phyloP scores from a whole-genome alignment of 2,888 invertebrate genomes.

The Epinotia demarniana region DNA sequence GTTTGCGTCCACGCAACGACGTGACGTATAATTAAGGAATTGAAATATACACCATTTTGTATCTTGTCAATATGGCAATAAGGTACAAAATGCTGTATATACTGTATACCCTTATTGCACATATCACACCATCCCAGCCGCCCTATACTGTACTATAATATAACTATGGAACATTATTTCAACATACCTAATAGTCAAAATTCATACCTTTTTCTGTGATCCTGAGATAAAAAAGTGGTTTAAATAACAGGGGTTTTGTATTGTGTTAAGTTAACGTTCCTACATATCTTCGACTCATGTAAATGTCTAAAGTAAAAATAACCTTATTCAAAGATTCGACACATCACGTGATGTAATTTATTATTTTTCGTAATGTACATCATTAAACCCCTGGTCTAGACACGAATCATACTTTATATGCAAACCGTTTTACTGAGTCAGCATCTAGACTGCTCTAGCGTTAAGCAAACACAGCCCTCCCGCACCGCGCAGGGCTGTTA shows the following conservation, averaged over 20 bases:
- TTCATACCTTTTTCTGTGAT: slow-evolving; percentile 47
- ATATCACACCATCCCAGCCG: slow-evolving; percentile 24
- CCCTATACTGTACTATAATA: slow-evolving; percentile 4
- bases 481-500: too few species aligned
- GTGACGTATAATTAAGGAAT: not conserved
- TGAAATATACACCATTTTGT: not conserved
- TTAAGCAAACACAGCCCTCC: not conserved
- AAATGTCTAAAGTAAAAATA: slow-evolving; percentile 8
- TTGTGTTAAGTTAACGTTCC: slow-evolving; percentile 4
- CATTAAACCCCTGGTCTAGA: not conserved
- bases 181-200: slow-evolving; percentile 14
- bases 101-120: not conserved
- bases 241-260: not conserved
- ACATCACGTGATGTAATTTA: not conserved
- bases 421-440: not conserved
- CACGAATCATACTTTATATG: slow-evolving; percentile 14
- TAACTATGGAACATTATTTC: slow-evolving; percentile 40
- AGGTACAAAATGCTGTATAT: not conserved
- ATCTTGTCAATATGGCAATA: not conserved
- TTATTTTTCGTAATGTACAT: not conserved
- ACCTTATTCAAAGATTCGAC: not conserved
- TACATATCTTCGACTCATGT: slow-evolving; percentile 12
- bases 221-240: slow-evolving; percentile 22
- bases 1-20: slow-evolving; percentile 17
- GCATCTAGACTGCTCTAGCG: not conserved